Conservation (phyloP, 2,113 vertebrate species). For the Nematolebias whitei region DNA sequence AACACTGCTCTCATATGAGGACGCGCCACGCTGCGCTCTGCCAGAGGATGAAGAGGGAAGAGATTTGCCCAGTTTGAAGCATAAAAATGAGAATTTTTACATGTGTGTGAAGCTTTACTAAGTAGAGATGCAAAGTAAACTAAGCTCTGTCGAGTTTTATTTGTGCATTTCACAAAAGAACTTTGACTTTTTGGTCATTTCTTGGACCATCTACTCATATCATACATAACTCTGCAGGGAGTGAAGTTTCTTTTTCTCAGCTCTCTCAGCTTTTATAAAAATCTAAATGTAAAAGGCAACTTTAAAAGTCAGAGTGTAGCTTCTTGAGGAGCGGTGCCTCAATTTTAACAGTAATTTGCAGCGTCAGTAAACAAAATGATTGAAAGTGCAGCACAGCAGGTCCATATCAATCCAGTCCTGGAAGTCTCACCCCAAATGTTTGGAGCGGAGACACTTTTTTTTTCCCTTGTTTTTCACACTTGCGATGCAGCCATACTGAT, state of each 20-base stretch:
- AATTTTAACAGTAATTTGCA: neutral
- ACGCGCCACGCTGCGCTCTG: slow-evolving; percentile 25
- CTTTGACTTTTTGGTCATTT: too few species aligned
- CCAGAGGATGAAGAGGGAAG: slow-evolving; percentile 1
- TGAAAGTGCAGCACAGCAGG: neutral
- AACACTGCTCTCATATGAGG: too few species aligned
- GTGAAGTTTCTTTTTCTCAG: too few species aligned
- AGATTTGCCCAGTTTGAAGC: too few species aligned
- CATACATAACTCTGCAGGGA: too few species aligned
- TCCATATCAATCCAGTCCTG: neutral
- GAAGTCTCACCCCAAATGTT: too few species aligned
- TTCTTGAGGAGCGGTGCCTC: neutral
- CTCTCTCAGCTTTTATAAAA: too few species aligned
- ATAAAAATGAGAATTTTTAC: slow-evolving; percentile 4
- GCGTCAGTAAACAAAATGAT: neutral
- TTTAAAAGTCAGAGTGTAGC: neutral
- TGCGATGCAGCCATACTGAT: neutral
- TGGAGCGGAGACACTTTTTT: neutral
- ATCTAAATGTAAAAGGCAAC: too few species aligned
- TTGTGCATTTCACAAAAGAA: too few species aligned
- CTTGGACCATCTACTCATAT: too few species aligned
- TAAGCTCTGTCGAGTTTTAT: too few species aligned
- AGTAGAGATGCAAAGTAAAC: neutral
- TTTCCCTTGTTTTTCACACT: neutral
- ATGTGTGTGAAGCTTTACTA: neutral